Evolutionary conservation across 2,888 invertebrate species (phyloP), one percentile per base, ranked within the genome.

Genomic region (Diaphora mendica): DNA sequence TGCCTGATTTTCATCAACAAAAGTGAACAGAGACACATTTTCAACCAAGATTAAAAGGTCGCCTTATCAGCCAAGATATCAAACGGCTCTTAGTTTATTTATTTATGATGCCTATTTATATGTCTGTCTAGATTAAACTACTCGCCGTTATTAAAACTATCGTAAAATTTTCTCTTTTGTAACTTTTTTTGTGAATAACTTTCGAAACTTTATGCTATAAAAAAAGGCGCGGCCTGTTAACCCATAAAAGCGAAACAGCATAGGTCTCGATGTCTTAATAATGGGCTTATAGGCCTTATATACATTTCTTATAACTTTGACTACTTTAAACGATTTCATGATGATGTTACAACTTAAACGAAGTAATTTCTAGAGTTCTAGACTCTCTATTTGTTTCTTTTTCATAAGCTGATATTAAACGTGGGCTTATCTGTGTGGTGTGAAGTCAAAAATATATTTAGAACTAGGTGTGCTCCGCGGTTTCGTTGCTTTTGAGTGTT

Each of bases 221-320:
- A 62, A 70, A 55, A 62, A 64, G 26, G 30, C 44, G 48, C 35
- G 42, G 23, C n/a, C n/a, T 71, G 64, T 64, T 68, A 77, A 73
- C 73, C 72, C 81, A 77, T 79, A 83, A 81, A 74, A 51, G 30
- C 67, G 64, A 68, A 74, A 73, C 62, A 70, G 74, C 33, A 70
- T 64, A 55, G 26, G 59, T 62, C 62, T 59, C 15, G 62, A 62
- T 70, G 33, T 30, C 26, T 64, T 59, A 59, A 11, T 59, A 70
- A 62, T 30, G 26, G 59, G 26, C 26, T 26, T 15, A 59, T 55
- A 55, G 55, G n/a, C 55, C 11, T 55, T 55, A 3, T 23, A 26
- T 55, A 55, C n/a, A 0, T 55, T 55, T 3, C n/a, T 51, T 23
- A 8, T 4, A 23, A 3, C 1, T 23, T 8, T 51, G 3, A 23